Base-by-base conservation (phyloP, 2,797 vertebrate species). In the Schizopygopsis malacanthus region DNA sequence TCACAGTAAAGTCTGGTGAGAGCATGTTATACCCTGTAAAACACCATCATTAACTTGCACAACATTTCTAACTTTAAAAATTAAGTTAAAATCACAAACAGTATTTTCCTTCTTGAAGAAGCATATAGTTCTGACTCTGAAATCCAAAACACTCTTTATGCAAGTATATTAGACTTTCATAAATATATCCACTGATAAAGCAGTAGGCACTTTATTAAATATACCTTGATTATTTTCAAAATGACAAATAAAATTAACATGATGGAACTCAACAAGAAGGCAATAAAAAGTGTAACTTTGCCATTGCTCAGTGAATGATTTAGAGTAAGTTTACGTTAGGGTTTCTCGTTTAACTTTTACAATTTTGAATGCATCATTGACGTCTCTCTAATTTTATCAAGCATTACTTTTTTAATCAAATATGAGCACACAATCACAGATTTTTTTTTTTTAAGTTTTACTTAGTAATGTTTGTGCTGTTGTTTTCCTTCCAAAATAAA, bases 1-100 rank as follows among this genome's bases (percentile, higher is more conserved):
- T 95, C 87, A 90, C 7, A 86, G 33, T 18, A 37, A 67, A 37
- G 7, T 1, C 88, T 91, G 88, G 92, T 89, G 91, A 88, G 86
- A 77, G 59, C 80, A 81, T 39, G 43, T 54, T 47, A 84, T 11
- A 78, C 3, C 52, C 33, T 20, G 20, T 22, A 45, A 72, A 70
- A 4, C 79, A 33, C 3, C 45, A 52, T n/a, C 11, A n/a, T 69
- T 3, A 39, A 69, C 16, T 47, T 25, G 47, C 15, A 2, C 47
- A 20, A 50, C 4, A 33, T 33, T 52, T 52, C 2, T 20, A 6
- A 50, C 18, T 52, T 52, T 20, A 33, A 33, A 52, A 11, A 76
- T 50, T 5, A 11, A 43, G 39, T 70, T 39, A 25, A 52, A 5
- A 20, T 75, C 16, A 20, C 47, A 33, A 33, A 45, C 37, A 12